Evolutionary conservation across 2,888 invertebrate genomes (phyloP).

Genomic region (Bombyx huttoni): DNA sequence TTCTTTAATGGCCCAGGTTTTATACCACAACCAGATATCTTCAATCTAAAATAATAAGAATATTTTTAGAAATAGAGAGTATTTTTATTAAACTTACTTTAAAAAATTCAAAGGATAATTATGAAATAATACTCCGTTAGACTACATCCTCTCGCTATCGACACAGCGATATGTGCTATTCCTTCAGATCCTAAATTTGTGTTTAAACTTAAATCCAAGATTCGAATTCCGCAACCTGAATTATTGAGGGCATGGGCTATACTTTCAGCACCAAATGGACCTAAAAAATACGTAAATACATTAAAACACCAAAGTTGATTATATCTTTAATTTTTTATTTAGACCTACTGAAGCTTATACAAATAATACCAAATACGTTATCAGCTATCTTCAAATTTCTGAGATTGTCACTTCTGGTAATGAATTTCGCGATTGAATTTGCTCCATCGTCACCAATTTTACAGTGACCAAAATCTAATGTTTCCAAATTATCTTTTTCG

Average conservation of each 20-base stretch:
- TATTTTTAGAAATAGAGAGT: background rate
- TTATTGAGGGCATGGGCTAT: constrained; percentile 54
- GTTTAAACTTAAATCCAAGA: constrained; percentile 54
- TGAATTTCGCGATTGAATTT: constrained; percentile 72
- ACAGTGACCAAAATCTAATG: constrained; percentile 77
- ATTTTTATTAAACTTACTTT: background rate
- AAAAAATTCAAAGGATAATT: constrained; percentile 2
- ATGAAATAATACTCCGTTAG: constrained; percentile 39
- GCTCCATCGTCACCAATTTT: constrained; percentile 74
- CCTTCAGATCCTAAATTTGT: constrained; percentile 57
- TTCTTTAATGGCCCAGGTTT: constrained; percentile 43
- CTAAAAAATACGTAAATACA: constrained; percentile 12
- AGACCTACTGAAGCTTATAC: background rate
- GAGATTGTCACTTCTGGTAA: constrained; percentile 56
- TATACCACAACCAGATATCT: constrained; percentile 64
- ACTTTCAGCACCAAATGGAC: constrained; percentile 48
- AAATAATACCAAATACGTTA: constrained; percentile 59
- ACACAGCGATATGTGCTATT: constrained; percentile 53
- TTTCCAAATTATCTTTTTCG: constrained; percentile 52
- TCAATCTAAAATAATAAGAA: constrained; percentile 34
- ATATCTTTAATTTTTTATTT: no score
- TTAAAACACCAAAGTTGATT: background rate
- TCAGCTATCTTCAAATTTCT: constrained; percentile 62
- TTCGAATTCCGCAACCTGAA: constrained; percentile 42
- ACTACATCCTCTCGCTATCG: constrained; percentile 62